phyloP scores from a whole-genome alignment of 2,113 vertebrate genomes.

The Microcebus ravelobensis region DNA sequence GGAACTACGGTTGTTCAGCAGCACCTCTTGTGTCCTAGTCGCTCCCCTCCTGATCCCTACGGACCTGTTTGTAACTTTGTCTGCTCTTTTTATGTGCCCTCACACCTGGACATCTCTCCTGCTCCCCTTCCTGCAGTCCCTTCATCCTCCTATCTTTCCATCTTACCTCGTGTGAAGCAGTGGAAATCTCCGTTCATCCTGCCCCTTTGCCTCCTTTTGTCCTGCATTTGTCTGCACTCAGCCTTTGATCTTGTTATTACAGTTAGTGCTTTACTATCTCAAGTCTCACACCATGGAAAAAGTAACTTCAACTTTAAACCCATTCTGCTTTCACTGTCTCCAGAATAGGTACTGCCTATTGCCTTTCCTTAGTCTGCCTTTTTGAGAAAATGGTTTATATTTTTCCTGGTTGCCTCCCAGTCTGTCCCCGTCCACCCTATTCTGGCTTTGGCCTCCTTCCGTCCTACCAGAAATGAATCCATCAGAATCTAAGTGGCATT shows the following conservation, averaged over 20 bases:
- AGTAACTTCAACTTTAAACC: background rate
- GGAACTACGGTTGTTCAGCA: background rate
- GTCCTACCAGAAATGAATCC: background rate
- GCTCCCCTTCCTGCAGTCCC: background rate
- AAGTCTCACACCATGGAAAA: background rate
- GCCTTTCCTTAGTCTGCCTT: background rate
- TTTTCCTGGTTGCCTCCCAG: background rate
- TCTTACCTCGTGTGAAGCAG: background rate
- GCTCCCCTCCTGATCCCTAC: fast-evolving
- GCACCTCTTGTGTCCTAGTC: fast-evolving
- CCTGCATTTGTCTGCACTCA: fast-evolving
- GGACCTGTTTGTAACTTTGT: background rate
- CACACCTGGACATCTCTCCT: too few species aligned
- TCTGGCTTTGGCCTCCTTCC: background rate
- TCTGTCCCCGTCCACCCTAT: background rate
- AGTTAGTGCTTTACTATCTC: background rate
- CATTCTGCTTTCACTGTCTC: background rate
- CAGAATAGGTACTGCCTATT: fast-evolving
- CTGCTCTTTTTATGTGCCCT: background rate
- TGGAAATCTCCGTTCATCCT: background rate
- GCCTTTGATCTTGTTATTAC: background rate
- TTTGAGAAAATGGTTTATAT: background rate
- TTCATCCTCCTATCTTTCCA: background rate
- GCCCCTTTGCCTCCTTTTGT: background rate
- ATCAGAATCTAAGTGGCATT: background rate